Conservation (phyloP, 1,140 invertebrate genomes). For the Diorhabda elongata region DNA sequence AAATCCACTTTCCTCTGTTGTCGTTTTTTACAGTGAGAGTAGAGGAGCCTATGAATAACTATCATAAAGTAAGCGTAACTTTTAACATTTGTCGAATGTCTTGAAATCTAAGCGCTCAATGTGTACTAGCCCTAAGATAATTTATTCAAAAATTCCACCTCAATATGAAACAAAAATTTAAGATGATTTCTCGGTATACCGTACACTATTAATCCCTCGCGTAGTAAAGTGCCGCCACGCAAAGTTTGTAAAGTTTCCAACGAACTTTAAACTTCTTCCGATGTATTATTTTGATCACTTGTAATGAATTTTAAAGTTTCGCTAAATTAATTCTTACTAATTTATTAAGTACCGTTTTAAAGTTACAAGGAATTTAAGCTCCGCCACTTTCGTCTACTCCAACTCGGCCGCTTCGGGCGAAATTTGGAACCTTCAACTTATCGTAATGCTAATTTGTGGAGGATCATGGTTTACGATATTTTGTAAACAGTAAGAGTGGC, state of each 20-base stretch:
- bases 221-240: constrained; percentile 6
- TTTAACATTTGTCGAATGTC: too few relatives aligned
- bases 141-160: too few relatives aligned
- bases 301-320: constrained; percentile 14
- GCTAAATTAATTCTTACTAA: constrained; percentile 17
- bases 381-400: not conserved
- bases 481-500: not conserved
- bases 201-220: constrained; percentile 12
- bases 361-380: constrained; percentile 16
- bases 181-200: too few relatives aligned
- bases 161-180: too few relatives aligned
- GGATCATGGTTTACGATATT: not conserved
- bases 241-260: constrained; percentile 11
- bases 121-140: too few relatives aligned
- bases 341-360: constrained; percentile 18
- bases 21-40: too few relatives aligned
- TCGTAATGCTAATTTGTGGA: not conserved
- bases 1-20: too few relatives aligned
- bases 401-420: not conserved
- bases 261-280: constrained; percentile 7
- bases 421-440: not conserved
- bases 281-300: constrained; percentile 19
- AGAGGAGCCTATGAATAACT: too few relatives aligned
- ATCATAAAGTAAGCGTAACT: too few relatives aligned
- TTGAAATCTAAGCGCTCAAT: too few relatives aligned